phyloP scores from a whole-genome alignment of 2,797 vertebrate genomes.

The Mallotus villosus region DNA sequence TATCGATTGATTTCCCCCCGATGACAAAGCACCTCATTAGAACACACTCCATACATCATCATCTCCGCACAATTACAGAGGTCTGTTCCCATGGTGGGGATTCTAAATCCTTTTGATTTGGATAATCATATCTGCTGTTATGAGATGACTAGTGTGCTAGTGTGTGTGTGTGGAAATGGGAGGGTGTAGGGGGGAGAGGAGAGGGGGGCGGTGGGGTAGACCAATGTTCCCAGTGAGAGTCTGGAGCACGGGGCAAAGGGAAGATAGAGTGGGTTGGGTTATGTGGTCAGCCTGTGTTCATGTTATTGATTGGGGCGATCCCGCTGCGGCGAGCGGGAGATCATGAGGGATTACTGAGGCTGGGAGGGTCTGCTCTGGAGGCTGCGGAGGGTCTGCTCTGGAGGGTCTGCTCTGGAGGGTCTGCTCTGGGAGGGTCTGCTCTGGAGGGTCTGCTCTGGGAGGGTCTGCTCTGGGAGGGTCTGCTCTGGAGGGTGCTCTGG shows the following conservation, averaged over 20 bases:
- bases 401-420: too few species aligned
- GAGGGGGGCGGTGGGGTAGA: constrained; percentile 14
- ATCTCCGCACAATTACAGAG: constrained; percentile 58
- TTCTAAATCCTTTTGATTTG: constrained; percentile 60
- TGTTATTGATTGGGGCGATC: constrained; percentile 73
- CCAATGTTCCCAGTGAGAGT: constrained; percentile 41
- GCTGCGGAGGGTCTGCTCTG: too few species aligned
- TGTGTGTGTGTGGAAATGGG: constrained; percentile 1
- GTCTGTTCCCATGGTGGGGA: constrained; percentile 61
- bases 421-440: too few species aligned
- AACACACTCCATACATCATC: constrained; percentile 62
- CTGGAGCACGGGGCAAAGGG: constrained; percentile 38
- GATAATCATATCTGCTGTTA: constrained; percentile 63
- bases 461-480: too few species aligned
- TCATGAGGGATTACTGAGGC: constrained; percentile 66
- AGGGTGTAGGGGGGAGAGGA: not conserved
- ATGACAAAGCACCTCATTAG: constrained; percentile 68
- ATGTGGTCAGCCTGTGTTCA: constrained; percentile 73
- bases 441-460: too few species aligned
- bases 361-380: too few species aligned
- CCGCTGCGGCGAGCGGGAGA: constrained; percentile 60
- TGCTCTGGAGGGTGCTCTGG: too few species aligned
- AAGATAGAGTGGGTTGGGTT: constrained; percentile 73
- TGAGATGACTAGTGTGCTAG: constrained; percentile 47
- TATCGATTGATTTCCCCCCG: constrained; percentile 66